Evolutionary conservation across 64 coral and sea anemone species (phyloP), one percentile per base, ranked within the genome.

Genomic region (Orbicella faveolata): DNA sequence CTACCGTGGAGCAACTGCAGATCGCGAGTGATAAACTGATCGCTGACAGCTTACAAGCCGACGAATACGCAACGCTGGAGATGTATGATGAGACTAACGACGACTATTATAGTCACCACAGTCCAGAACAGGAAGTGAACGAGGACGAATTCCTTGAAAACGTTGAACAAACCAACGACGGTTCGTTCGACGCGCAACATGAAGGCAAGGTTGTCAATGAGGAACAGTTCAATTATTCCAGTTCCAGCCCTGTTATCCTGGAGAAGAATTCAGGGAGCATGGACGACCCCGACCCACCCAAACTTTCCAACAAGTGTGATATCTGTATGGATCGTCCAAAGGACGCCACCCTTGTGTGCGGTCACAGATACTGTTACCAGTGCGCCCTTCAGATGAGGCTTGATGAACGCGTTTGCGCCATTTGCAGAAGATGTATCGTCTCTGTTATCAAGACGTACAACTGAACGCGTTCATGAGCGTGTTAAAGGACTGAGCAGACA

Each of bases 371-470:
- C 26, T 94, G 88, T 26, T 94, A 78, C 59, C 51, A 70, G 30
- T 94, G 93, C 20, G 88, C 93, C 9, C 55, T 80, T 14, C 93
- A 94, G 75, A 94, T 94, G 93, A 62, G 93, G 9, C 13, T 87
- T 7, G 88, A 94, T 19, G 93, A 94, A 67, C 64, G 81, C 6
- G 82, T 85, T 23, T 94, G 93, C 51, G 93, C 88, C 0, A 87
- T 94, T 48, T 94, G 93, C 9, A 81, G 89, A 23, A 62, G 93
- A 30, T 89, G 87, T 9, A 94, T 94, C 18, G 30, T 94, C 12
- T 90, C 93, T 7, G 93, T 94, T 23, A 94, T 94, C 33, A 94
- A 90, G 66, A 94, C 93, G 9, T 94, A 72, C 83, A 94, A 94
- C 75, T 94, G 76, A 90, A 59, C 48, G 19, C 21, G 15, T 18